Conservation (phyloP, 2,113 vertebrate genomes). For the Psephotus haematonotus region DNA sequence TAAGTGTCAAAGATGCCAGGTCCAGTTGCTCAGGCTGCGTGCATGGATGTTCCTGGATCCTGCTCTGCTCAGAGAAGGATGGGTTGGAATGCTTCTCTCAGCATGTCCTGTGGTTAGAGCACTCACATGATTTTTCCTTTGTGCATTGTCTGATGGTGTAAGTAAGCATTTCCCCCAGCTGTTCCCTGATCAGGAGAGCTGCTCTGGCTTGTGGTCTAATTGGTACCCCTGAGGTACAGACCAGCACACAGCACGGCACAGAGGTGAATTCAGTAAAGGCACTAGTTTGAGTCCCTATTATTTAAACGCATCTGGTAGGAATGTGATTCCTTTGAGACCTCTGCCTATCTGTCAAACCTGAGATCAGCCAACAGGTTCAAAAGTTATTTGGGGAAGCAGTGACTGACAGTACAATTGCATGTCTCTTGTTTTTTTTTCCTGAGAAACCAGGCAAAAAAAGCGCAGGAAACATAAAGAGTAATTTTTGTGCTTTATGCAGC, state of each 20-base stretch:
- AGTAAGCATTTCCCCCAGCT: background rate
- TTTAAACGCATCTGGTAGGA: background rate
- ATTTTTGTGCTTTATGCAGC: background rate
- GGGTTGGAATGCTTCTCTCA: background rate
- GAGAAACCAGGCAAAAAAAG: background rate
- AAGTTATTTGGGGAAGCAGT: constrained; percentile 48
- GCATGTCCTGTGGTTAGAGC: background rate
- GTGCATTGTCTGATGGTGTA: background rate
- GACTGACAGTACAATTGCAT: constrained; percentile 57
- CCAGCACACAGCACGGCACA: background rate
- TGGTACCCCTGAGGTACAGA: constrained; percentile 30
- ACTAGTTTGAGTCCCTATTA: background rate
- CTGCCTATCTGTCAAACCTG: constrained; percentile 53
- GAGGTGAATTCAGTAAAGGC: background rate
- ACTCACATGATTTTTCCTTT: background rate
- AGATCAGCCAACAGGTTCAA: constrained; percentile 57
- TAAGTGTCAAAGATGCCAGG: accelerated
- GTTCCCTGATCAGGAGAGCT: constrained; percentile 1
- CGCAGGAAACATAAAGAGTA: background rate
- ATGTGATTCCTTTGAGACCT: constrained; percentile 46
- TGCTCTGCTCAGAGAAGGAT: background rate
- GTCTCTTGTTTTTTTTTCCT: background rate
- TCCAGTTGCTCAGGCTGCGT: background rate
- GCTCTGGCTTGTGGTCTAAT: constrained; percentile 29
- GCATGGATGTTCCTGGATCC: accelerated